Evolutionary conservation across 1,140 invertebrate genomes (phyloP).

Genomic region (Cotesia typhae): DNA sequence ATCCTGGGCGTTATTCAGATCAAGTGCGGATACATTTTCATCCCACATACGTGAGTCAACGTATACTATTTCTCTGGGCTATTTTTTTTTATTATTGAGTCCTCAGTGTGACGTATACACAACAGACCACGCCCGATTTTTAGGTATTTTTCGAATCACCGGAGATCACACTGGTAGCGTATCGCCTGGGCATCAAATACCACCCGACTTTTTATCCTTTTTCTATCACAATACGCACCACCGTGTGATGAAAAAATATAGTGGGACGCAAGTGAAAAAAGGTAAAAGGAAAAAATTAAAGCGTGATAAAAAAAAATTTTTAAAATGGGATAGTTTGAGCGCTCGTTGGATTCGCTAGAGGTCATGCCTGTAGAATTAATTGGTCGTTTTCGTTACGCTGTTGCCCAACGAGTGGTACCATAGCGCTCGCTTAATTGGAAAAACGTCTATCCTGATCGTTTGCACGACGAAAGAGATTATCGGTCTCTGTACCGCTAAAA

Average conservation of each 20-base stretch:
- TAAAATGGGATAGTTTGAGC: constrained; percentile 27
- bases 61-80: neutral
- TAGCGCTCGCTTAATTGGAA: constrained; percentile 36
- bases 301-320: neutral
- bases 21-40: neutral
- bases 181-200: constrained; percentile 31
- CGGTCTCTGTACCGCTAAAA: neutral
- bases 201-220: neutral
- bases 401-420: constrained; percentile 14
- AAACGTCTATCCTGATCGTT: constrained; percentile 38
- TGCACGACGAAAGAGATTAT: constrained; percentile 36
- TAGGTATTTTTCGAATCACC: constrained; percentile 39
- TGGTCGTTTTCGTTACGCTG: constrained; percentile 40
- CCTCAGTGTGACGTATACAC: constrained; percentile 12
- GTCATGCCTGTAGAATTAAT: constrained; percentile 43
- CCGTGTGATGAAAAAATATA: neutral
- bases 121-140: constrained; percentile 38
- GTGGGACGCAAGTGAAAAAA: constrained; percentile 14
- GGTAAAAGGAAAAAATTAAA: constrained; percentile 4
- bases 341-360: constrained; percentile 26
- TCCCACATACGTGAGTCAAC: neutral
- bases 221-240: neutral
- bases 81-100: constrained; percentile 15
- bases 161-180: constrained; percentile 29
- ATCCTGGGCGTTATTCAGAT: no score